Conservation (phyloP, 2,888 invertebrate genomes). For the Oscheius sp. region DNA sequence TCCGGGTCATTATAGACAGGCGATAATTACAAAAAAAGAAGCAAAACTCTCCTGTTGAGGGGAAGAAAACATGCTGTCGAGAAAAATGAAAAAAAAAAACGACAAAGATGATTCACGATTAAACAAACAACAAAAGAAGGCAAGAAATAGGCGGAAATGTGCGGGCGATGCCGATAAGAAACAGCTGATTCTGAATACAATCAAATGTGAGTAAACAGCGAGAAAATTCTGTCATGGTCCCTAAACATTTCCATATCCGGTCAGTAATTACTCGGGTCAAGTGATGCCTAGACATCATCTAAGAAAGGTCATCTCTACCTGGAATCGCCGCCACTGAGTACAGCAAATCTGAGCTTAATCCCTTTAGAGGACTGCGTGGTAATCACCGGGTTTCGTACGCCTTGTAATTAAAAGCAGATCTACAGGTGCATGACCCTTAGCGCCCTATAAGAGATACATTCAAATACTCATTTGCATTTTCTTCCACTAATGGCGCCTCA, state of each 20-base stretch:
- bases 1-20: conserved; percentile 17
- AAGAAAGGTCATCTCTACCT: neutral
- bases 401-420: conserved; percentile 21
- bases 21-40: neutral
- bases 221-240: neutral
- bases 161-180: neutral
- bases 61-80: neutral
- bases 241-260: neutral
- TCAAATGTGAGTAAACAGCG: neutral
- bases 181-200: neutral
- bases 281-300: neutral
- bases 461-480: conserved; percentile 22
- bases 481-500: conserved; percentile 19
- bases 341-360: conserved; percentile 22
- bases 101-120: neutral
- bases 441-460: conserved; percentile 5
- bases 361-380: conserved; percentile 26
- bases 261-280: conserved; percentile 4
- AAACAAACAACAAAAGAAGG: neutral
- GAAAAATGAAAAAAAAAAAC: neutral
- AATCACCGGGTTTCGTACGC: conserved; percentile 13
- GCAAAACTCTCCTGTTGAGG: neutral
- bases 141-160: neutral
- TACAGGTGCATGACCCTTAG: conserved; percentile 30
- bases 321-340: neutral